These are phyloP conservation scores for Polietes domitor DNA, from an alignment of 2,888 invertebrate species.

Conservation along the genomic window DNA sequence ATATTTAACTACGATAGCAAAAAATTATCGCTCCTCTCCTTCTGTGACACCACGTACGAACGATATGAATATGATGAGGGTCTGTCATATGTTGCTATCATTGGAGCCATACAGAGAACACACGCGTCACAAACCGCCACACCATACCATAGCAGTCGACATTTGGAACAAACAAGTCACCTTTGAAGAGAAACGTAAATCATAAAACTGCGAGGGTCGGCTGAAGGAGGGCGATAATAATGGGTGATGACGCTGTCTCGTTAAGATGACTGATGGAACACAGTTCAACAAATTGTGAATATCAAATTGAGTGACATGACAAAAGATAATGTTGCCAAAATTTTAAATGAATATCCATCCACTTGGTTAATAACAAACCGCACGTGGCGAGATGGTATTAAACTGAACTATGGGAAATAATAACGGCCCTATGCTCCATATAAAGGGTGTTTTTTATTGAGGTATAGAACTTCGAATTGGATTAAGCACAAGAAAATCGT, in stretches of 20 bases:
- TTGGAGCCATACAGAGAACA: not conserved
- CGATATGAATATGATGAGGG: conserved; percentile 20
- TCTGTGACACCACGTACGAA: conserved; percentile 32
- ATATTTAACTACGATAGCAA: conserved; percentile 38
- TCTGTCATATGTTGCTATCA: not conserved
- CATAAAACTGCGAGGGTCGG: not conserved
- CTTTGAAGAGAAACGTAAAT: not conserved
- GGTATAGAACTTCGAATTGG: too few relatives aligned
- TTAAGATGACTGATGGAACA: not conserved
- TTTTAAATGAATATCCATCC: too few relatives aligned
- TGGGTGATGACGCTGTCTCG: not conserved
- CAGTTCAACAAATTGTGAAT: not conserved
- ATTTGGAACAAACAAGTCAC: too few relatives aligned
- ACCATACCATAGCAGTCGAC: too few relatives aligned
- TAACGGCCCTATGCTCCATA: too few relatives aligned
- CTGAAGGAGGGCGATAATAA: not conserved
- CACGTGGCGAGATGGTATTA: too few relatives aligned
- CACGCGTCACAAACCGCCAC: not conserved
- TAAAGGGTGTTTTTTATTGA: too few relatives aligned
- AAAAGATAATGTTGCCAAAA: too few relatives aligned
- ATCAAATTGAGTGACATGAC: too few relatives aligned
- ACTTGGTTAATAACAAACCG: too few relatives aligned
- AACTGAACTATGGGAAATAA: too few relatives aligned
- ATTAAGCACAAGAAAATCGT: too few relatives aligned
- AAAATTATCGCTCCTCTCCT: conserved; percentile 42